These are phyloP conservation scores for Tillus elongatus DNA, from an alignment of 2,888 invertebrate genomes.

Conservation along the genomic window DNA sequence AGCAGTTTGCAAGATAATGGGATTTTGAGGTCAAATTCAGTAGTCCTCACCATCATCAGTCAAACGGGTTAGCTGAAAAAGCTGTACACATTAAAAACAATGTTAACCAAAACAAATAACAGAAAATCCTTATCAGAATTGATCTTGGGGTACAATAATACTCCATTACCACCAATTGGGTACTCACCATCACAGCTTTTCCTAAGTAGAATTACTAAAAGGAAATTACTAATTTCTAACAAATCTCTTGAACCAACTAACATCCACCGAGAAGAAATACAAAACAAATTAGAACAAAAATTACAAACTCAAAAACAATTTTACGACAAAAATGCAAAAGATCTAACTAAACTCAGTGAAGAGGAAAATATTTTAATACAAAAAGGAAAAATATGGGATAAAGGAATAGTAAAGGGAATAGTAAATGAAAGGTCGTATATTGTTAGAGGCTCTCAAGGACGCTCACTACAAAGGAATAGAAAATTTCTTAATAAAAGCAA, in stretches of 20 bases:
- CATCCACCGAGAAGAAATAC: too few species aligned
- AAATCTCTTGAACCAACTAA: constrained; percentile 1
- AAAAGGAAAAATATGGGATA: too few species aligned
- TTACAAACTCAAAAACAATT: constrained; percentile 7
- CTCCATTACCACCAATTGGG: constrained; percentile 1
- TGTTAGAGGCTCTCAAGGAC: too few species aligned
- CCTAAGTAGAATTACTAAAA: background rate
- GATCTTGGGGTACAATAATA: constrained; percentile 7
- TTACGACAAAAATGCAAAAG: constrained; percentile 8
- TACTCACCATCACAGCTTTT: constrained; percentile 7
- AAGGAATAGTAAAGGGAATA: constrained; percentile 1
- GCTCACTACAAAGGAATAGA: too few species aligned
- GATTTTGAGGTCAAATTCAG: constrained; percentile 13
- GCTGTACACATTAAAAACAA: constrained; percentile 3
- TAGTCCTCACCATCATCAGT: constrained; percentile 13
- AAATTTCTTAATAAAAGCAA: too few species aligned
- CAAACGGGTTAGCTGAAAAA: constrained; percentile 6
- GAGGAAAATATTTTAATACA: constrained; percentile 8
- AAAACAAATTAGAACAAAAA: background rate
- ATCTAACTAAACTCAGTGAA: constrained; percentile 1
- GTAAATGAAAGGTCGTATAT: constrained; percentile 5
- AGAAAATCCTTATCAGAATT: constrained; percentile 4
- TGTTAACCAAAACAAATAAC: constrained; percentile 6
- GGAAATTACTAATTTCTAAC: constrained; percentile 4
- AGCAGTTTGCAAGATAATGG: constrained; percentile 14